These are phyloP conservation scores for Solen grandis DNA, from an alignment of 1,140 invertebrate genomes.

Conservation along the genomic window DNA sequence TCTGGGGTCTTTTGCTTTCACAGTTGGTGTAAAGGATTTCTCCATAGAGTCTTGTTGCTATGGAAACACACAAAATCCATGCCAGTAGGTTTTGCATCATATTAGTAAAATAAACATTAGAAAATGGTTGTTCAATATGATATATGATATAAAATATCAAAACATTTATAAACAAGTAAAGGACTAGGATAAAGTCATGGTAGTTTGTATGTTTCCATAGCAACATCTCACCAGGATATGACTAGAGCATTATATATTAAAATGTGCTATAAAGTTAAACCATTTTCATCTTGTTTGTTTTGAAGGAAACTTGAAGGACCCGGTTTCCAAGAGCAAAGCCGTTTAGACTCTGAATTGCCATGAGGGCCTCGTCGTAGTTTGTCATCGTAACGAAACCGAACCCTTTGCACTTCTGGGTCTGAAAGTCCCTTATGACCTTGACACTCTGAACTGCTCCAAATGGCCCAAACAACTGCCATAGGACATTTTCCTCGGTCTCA, in stretches of 20 bases:
- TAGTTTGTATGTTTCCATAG: neutral
- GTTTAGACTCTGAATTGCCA: slow-evolving; percentile 98
- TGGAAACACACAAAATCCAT: too few relatives aligned
- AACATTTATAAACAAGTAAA: too few relatives aligned
- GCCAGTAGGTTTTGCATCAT: too few relatives aligned
- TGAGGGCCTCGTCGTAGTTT: slow-evolving; percentile 98
- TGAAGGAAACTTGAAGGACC: slow-evolving; percentile 98
- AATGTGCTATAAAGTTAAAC: slow-evolving; percentile 23
- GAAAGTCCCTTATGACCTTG: slow-evolving; percentile 96
- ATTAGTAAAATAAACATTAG: too few relatives aligned
- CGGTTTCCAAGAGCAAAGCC: slow-evolving; percentile 98
- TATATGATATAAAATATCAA: too few relatives aligned
- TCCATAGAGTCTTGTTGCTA: too few relatives aligned
- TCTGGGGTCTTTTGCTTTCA: too few relatives aligned
- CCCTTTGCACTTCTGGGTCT: slow-evolving; percentile 99
- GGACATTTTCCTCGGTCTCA: slow-evolving; percentile 98
- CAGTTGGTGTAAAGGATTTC: too few relatives aligned
- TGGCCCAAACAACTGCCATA: slow-evolving; percentile 99
- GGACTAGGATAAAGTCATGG: too few relatives aligned
- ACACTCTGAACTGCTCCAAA: slow-evolving; percentile 99
- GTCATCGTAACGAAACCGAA: slow-evolving; percentile 99
- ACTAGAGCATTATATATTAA: too few relatives aligned
- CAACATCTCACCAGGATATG: too few relatives aligned
- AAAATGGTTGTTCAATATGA: too few relatives aligned
- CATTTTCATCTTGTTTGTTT: slow-evolving; percentile 79